Base-by-base conservation (phyloP, 2,888 invertebrate genomes). In the Halictus ligatus region DNA sequence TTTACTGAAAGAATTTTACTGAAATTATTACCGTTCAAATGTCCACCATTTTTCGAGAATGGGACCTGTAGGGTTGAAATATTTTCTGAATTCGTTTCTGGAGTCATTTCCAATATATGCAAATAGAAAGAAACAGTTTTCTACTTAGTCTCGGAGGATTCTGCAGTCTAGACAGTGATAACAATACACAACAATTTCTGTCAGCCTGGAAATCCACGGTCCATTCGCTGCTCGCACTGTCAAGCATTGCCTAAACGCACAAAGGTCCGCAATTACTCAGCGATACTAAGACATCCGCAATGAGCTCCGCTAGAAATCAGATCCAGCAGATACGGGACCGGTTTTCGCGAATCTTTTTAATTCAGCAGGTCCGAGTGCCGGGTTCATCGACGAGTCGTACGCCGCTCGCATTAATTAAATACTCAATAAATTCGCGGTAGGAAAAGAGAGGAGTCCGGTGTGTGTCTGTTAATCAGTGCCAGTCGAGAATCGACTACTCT, bases 361-460 rank as follows among this genome's bases (percentile, higher is more conserved):
- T 60, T 60, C 60, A 25, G 25, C 71, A n/a, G 54, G 43, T 21
- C 12, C 40, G 69, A 40, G 12, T 40, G 43, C 40, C 6, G 12
- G 25, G 54, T 60, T 60, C 60, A 60, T 25, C 13, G 60, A 13
- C 25, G 60, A 15, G 1, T 60, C 60, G 60, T 60, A 15, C 60
- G 60, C 60, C 25, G 25, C 60, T 60, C 60, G 60, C 60, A 60
- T 60, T 60, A 60, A 60, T 60, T 60, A 60, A 60, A 60, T n/a
- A 25, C 25, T 13, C 60, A 60, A 25, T 60, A 60, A 60, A 60
- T 60, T 25, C 25, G 6, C 25, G 6, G 60, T 25, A 25, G 25
- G 60, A 54, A 54, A 54, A 54, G 54, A 21, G 21, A 21, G 21
- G 10, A 54, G 54, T 21, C 10, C 3, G 54, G 21, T 54, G 21